phyloP scores from a whole-genome alignment of 1,140 invertebrate species.

The Trichomalopsis sarcophagae region DNA sequence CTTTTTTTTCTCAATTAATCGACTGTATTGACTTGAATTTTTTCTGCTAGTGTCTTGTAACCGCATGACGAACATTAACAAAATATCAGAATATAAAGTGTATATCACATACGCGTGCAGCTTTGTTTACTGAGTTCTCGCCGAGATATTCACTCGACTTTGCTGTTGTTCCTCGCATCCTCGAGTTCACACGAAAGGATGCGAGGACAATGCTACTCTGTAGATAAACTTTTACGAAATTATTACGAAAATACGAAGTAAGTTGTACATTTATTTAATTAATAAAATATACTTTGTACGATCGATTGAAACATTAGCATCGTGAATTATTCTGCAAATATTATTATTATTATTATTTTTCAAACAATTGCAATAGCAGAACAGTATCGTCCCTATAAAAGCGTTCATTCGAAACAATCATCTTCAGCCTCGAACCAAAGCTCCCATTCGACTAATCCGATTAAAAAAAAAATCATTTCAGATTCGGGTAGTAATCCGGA shows the following conservation, averaged over 20 bases:
- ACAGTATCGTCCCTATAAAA: neutral
- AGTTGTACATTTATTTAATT: neutral
- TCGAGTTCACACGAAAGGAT: neutral
- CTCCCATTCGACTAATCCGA: neutral
- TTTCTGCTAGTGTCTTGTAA: conserved; percentile 69
- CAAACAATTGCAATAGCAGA: neutral
- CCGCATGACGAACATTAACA: conserved; percentile 67
- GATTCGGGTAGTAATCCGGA: conserved; percentile 85
- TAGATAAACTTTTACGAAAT: neutral
- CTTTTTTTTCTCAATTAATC: conserved; percentile 63
- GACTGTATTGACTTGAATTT: conserved; percentile 65
- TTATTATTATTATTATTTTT: neutral
- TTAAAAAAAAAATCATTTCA: conserved; percentile 60
- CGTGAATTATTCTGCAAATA: no score
- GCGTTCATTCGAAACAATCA: no score
- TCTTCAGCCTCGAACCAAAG: neutral
- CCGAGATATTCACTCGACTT: conserved; percentile 2
- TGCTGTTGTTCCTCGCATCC: neutral
- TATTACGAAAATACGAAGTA: neutral
- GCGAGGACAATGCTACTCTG: neutral
- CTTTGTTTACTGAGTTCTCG: conserved; percentile 47
- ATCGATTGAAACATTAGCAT: neutral
- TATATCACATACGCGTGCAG: conserved; percentile 44
- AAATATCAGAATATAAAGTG: conserved; percentile 31
- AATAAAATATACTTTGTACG: neutral